Base-by-base conservation (phyloP, 1,140 invertebrate species). In the Drosophila biarmipes region DNA sequence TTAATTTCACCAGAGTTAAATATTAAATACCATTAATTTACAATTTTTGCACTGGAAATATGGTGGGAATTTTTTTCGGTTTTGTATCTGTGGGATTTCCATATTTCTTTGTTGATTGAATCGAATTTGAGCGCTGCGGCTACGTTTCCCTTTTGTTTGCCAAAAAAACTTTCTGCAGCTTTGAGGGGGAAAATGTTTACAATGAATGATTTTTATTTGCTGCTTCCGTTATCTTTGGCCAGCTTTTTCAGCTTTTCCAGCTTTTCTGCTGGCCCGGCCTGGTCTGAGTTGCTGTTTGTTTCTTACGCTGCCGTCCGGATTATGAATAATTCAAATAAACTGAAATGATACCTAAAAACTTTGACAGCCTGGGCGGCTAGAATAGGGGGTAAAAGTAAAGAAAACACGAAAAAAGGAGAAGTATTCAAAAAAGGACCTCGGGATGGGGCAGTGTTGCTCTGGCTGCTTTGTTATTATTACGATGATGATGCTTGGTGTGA, bases 291-390 rank as follows among this genome's bases (percentile, higher is more conserved):
- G 55, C 59, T 85, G 64, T 53, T 54, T 68, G 77, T 86, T 73
- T 78, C 81, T 86, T 86, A 71, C 64, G 31, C 53, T 48, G 61
- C 38, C 59, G 80, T 58, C 55, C 68, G 84, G 79, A 89, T 89
- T 89, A 89, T 89, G 84, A 89, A 89, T 89, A 89, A 89, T 89
- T 89, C 84, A 89, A 89, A 89, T 89, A 89, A 89, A 89, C 84
- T 77, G 84, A 78, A 89, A 89, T 89, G 84, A 89, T 89, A 89
- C 84, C 84, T 80, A 89, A 89, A 89, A 89, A 89, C 80, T 89
- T 89, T 89, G 84, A 89, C 84, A 87, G 15, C 17, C 34, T 40
- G 42, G 37, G 8, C 15, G 21, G 56, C 21, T 48, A 59, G 54
- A 63, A 69, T 58, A 17, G 37, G 14, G 17, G 48, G 35, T n/a